phyloP scores from a whole-genome alignment of 2,888 invertebrate species.

The Eilema depressum region DNA sequence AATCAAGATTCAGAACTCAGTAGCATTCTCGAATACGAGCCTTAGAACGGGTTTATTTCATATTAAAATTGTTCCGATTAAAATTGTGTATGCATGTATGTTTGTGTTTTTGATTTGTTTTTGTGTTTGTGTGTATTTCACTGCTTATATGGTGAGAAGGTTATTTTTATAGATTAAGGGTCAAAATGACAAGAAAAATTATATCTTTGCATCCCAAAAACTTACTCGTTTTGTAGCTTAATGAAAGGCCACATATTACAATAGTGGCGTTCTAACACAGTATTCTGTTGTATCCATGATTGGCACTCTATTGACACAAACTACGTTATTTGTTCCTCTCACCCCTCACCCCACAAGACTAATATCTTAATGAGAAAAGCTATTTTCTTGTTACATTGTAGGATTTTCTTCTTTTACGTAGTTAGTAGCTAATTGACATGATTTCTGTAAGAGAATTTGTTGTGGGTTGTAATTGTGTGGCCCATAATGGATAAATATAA shows the following conservation, averaged over 20 bases:
- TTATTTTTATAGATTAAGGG: too few relatives aligned
- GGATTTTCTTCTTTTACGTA: not conserved
- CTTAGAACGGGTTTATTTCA: too few relatives aligned
- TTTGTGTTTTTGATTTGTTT: too few relatives aligned
- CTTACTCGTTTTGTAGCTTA: not conserved
- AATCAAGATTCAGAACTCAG: too few relatives aligned
- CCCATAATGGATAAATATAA: too few relatives aligned
- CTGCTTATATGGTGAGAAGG: too few relatives aligned
- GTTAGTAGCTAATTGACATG: not conserved
- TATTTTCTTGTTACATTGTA: not conserved
- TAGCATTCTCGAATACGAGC: too few relatives aligned
- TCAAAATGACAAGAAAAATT: too few relatives aligned
- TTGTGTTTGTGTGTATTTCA: too few relatives aligned
- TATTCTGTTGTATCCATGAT: not conserved
- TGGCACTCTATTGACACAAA: not conserved
- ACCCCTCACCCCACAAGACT: not conserved
- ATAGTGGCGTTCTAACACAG: not conserved
- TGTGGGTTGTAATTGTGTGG: not conserved
- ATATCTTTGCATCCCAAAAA: not conserved
- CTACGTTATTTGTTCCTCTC: not conserved
- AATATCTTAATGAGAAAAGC: not conserved
- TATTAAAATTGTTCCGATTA: too few relatives aligned
- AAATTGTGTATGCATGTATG: too few relatives aligned
- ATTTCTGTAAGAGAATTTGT: not conserved
- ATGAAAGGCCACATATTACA: not conserved